phyloP scores from a whole-genome alignment of 2,113 vertebrate species.

The Amazona vittata region DNA sequence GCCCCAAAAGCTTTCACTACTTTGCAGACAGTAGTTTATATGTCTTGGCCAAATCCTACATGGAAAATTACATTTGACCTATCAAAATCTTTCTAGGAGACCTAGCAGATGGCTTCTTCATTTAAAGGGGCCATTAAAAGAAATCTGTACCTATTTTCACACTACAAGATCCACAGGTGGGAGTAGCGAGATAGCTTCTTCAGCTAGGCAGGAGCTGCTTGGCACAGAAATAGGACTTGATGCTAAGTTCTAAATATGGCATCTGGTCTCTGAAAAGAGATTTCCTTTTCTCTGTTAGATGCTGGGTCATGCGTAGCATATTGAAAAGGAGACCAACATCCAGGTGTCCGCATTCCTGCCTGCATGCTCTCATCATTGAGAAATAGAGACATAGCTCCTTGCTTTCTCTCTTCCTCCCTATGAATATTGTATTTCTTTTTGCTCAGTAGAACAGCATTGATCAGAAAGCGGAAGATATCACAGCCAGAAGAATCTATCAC shows the following conservation, averaged over 20 bases:
- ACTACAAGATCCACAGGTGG: conserved; percentile 29
- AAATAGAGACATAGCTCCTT: not conserved
- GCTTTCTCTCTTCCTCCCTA: not conserved
- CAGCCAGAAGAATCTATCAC: not conserved
- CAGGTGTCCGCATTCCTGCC: not conserved
- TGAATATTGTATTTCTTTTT: not conserved
- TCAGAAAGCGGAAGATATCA: fast-evolving
- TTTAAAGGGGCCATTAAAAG: not conserved
- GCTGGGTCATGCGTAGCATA: not conserved
- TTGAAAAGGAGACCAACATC: not conserved
- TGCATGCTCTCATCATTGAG: not conserved
- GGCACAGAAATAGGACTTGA: not conserved
- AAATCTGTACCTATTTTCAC: not conserved
- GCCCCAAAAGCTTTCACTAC: not conserved
- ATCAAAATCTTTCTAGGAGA: not conserved
- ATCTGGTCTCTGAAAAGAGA: not conserved
- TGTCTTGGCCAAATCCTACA: not conserved
- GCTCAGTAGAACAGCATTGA: not conserved
- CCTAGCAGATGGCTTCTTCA: not conserved
- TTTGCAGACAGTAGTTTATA: not conserved
- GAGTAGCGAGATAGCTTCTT: not conserved
- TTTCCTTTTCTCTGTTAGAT: not conserved
- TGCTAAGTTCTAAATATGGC: conserved; percentile 5
- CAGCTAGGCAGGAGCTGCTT: not conserved
- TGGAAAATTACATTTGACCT: not conserved